Conservation (phyloP, 1,140 invertebrate species). For the Mesaphorura yosii region DNA sequence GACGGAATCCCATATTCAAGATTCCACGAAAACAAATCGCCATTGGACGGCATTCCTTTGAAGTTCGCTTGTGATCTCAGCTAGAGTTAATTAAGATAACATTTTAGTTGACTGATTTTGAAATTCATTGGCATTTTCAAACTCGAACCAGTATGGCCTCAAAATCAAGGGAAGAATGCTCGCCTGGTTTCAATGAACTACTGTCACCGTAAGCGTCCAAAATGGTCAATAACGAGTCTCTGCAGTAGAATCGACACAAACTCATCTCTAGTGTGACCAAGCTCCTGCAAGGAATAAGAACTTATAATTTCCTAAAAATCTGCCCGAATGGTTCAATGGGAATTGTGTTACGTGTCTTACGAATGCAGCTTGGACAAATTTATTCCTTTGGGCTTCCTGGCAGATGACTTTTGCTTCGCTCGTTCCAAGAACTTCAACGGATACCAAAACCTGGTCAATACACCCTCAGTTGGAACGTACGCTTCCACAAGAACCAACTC, state of each 20-base stretch:
- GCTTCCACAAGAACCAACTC: constrained; percentile 40
- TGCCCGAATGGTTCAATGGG: too few species aligned
- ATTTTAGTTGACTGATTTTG: too few species aligned
- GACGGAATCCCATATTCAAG: constrained; percentile 2
- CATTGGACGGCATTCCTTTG: not conserved
- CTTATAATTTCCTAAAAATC: too few species aligned
- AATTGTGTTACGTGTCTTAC: constrained; percentile 35
- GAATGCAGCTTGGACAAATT: constrained; percentile 37
- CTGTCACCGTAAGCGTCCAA: too few species aligned
- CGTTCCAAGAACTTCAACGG: constrained; percentile 37
- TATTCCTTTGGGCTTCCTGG: constrained; percentile 35
- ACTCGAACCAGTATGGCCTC: too few species aligned
- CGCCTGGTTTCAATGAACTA: too few species aligned
- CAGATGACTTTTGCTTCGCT: constrained; percentile 35
- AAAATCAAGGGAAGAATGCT: too few species aligned
- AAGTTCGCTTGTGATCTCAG: constrained; percentile 18
- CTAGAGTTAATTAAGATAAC: not conserved
- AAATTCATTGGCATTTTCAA: too few species aligned
- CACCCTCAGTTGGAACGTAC: constrained; percentile 38
- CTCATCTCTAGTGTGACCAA: too few species aligned
- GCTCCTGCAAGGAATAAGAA: too few species aligned
- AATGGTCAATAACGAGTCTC: too few species aligned
- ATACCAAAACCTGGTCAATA: constrained; percentile 40
- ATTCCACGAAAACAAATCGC: constrained; percentile 8
- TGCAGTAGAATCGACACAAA: too few species aligned